Evolutionary conservation across 2,113 vertebrate genomes (phyloP).

Genomic region (Serinus canaria): DNA sequence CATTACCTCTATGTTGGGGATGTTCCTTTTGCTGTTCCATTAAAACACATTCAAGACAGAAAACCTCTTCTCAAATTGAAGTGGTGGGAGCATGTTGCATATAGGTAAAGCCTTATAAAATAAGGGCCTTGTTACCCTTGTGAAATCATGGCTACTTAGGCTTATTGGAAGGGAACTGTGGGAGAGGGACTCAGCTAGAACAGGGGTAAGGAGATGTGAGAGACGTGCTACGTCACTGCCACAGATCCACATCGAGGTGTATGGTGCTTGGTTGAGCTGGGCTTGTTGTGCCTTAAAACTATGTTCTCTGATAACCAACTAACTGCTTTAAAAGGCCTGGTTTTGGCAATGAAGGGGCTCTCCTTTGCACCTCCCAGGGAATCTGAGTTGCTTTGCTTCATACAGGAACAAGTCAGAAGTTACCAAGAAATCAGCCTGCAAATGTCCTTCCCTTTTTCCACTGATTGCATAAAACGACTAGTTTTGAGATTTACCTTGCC

Average conservation of each 20-base stretch:
- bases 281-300: not conserved
- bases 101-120: not conserved
- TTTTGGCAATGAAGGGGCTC: not conserved
- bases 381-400: fast-evolving
- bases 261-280: too few species aligned
- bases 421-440: not conserved
- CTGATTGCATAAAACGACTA: not conserved
- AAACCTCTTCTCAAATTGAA: not conserved
- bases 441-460: not conserved
- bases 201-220: not conserved
- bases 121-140: not conserved
- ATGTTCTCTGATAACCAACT: too few species aligned
- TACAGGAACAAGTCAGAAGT: not conserved
- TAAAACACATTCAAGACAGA: not conserved
- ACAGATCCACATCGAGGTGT: fast-evolving
- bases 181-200: not conserved
- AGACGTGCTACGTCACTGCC: not conserved
- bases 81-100: not conserved
- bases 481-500: not conserved
- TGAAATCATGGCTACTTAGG: not conserved
- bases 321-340: not conserved
- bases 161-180: not conserved
- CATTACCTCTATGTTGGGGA: not conserved
- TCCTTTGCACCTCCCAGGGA: not conserved
- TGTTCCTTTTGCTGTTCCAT: not conserved